Evolutionary conservation across 2,797 vertebrate species (phyloP).

Genomic region (Rhynchonycteris naso): DNA sequence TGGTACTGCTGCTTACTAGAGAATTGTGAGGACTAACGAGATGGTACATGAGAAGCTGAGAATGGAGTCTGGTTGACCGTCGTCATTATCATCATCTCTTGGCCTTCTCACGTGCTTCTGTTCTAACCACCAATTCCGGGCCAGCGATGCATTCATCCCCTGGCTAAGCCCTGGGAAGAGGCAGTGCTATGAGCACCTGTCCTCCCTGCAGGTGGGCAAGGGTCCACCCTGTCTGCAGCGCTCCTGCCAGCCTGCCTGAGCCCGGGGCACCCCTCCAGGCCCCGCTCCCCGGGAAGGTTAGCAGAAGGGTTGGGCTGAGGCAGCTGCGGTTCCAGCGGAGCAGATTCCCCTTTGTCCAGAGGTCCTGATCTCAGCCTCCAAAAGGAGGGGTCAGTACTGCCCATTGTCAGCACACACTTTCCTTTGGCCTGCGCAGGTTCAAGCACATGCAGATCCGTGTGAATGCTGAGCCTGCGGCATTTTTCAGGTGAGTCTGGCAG

Average conservation of each 20-base stretch:
- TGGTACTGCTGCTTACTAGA: neutral
- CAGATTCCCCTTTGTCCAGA: neutral
- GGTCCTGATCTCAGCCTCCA: neutral
- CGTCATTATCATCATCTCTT: too few relatives aligned
- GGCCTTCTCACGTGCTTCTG: neutral
- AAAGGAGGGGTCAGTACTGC: neutral
- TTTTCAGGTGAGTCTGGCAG: slow-evolving; percentile 92
- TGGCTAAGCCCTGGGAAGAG: neutral
- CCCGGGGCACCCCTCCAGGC: neutral
- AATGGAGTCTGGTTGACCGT: neutral
- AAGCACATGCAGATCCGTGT: slow-evolving; percentile 99
- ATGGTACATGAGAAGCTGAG: neutral
- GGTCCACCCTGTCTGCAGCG: neutral
- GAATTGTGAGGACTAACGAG: neutral
- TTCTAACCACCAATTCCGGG: neutral
- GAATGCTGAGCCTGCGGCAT: slow-evolving; percentile 96
- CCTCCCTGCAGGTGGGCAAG: neutral
- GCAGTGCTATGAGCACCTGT: neutral
- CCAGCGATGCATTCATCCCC: neutral
- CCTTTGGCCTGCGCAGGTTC: slow-evolving; percentile 89
- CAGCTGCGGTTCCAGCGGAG: neutral
- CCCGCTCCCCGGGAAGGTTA: neutral
- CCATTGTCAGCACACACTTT: neutral
- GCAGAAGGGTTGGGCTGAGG: neutral
- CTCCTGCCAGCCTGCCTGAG: neutral